Evolutionary conservation across 2,113 vertebrate species (phyloP), one percentile per base, ranked within the genome.

Genomic region (Odocoileus hemionus): DNA sequence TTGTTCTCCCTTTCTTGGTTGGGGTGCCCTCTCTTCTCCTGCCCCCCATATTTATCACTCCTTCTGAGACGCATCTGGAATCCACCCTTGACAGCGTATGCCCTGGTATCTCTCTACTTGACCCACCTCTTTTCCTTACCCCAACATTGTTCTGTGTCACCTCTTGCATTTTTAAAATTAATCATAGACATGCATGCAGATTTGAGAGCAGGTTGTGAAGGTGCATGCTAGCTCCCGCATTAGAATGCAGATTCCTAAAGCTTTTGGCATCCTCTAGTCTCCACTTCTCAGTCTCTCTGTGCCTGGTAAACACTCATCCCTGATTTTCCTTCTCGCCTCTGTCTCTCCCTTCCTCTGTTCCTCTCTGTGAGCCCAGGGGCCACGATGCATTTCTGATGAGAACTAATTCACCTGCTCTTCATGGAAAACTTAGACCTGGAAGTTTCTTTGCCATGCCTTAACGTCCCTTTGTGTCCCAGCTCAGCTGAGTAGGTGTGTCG

Each of bases 51-150:
- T 21, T 47, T 36, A 15, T 14, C 43, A 3, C 52, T 33, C 12
- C 43, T 47, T 85, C 43, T 55, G 23, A 43, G 39, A 47, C 5
- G 1, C 23, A 33, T 23, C 36, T 47, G 1, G 2, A 58, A 11
- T 3, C 61, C 5, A 2, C 21, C n/a, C 30, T 16, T 1, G 54
- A 58, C 60, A 13, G 15, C 0, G 1, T 8, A 1, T 26, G 33
- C 55, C 45, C 50, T 28, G 1, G 11, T 14, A 7, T n/a, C 39
- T 50, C 45, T 54, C 87, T 25, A 5, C 16, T 54, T 9, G 26
- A 6, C 7, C 26, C 21, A 23, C 39, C 92, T 55, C 47, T 36
- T 47, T 28, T 61, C 55, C 28, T n/a, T 2, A 15, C 16, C 4
- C n/a, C 30, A 10, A 15, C 33, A 25, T 7, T 33, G 26, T 60